Conservation (phyloP, 2,888 invertebrate genomes). For the Dryococelus australis region DNA sequence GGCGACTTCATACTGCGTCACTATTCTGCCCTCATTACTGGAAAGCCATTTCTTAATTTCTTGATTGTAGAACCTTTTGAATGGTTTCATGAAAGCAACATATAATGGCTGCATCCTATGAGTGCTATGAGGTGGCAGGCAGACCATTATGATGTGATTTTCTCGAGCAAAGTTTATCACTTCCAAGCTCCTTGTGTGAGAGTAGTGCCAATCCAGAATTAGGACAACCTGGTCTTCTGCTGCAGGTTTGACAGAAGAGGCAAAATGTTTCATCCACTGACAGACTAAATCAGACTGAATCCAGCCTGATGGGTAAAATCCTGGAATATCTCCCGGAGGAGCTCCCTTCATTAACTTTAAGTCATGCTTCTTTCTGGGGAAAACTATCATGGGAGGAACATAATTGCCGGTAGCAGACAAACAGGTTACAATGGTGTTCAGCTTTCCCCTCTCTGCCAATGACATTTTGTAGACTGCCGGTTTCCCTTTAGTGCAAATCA, state of each 20-base stretch:
- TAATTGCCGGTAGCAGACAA: conserved; percentile 52
- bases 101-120: conserved; percentile 25
- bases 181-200: conserved; percentile 47
- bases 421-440: conserved; percentile 50
- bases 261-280: too few species aligned
- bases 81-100: conserved; percentile 41
- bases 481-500: too few species aligned
- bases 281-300: conserved; percentile 40
- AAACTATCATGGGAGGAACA: conserved; percentile 54
- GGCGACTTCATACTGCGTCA: conserved; percentile 34
- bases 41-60: conserved; percentile 35
- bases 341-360: conserved; percentile 51
- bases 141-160: conserved; percentile 17
- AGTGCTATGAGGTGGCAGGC: conserved; percentile 34
- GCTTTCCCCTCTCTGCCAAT: conserved; percentile 53
- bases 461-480: conserved; percentile 51
- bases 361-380: conserved; percentile 53
- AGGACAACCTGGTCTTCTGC: conserved; percentile 47
- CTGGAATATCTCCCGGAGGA: conserved; percentile 51
- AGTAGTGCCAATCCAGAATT: conserved; percentile 49
- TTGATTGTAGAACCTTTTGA: conserved; percentile 38
- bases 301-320: conserved; percentile 50
- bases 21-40: conserved; percentile 29
- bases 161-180: conserved; percentile 46
- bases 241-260: conserved; percentile 40